phyloP scores from a whole-genome alignment of 2,797 vertebrate genomes.

The Sylvilagus floridanus region DNA sequence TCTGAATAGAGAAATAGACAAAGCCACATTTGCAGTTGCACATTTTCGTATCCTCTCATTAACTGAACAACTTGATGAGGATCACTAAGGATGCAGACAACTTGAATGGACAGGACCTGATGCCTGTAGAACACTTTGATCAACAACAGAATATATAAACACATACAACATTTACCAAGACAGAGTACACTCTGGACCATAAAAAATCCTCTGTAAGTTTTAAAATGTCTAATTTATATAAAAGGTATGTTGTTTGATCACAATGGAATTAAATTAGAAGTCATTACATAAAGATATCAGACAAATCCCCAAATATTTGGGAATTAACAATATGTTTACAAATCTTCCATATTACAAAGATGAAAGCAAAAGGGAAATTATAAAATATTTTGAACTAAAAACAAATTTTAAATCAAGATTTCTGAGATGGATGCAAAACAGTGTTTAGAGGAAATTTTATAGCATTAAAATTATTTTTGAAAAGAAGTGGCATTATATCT shows the following conservation, averaged over 20 bases:
- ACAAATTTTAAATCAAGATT: background rate
- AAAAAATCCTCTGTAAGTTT: background rate
- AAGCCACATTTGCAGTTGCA: background rate
- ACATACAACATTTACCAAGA: background rate
- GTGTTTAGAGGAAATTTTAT: background rate
- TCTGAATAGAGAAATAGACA: background rate
- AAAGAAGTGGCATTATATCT: background rate
- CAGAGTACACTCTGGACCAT: background rate
- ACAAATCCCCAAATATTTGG: background rate
- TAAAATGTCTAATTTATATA: background rate
- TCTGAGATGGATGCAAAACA: background rate
- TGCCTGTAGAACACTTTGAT: background rate
- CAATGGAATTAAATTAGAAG: background rate
- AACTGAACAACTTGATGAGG: background rate
- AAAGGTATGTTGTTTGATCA: background rate
- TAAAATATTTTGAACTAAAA: constrained; percentile 23
- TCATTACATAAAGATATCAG: background rate
- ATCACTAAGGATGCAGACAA: background rate
- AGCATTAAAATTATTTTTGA: constrained; percentile 2
- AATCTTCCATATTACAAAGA: background rate
- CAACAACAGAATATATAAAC: background rate
- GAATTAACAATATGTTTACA: constrained; percentile 34
- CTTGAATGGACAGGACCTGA: background rate
- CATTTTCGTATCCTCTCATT: background rate
- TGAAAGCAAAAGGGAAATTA: constrained; percentile 25